These are phyloP conservation scores for Aricia agestis DNA, from an alignment of 1,140 invertebrate genomes.

Conservation along the genomic window DNA sequence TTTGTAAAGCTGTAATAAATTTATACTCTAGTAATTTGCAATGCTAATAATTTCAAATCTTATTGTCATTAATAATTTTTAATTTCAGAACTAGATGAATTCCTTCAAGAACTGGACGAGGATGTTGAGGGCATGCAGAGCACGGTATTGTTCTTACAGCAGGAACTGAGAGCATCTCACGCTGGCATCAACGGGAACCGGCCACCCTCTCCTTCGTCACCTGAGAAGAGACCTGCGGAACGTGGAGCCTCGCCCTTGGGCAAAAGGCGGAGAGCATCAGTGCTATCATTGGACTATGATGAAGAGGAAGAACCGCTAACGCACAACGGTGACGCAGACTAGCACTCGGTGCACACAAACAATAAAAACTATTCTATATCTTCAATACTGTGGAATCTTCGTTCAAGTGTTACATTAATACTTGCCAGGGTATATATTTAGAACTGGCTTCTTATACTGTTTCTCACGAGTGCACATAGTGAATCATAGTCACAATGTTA, in stretches of 20 bases:
- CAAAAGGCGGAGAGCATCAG: slow-evolving; percentile 81
- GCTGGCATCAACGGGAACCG: slow-evolving; percentile 52
- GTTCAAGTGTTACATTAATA: background rate
- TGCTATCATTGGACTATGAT: slow-evolving; percentile 83
- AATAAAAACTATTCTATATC: slow-evolving; percentile 4
- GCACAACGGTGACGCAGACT: slow-evolving; percentile 70
- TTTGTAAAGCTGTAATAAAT: too few relatives aligned
- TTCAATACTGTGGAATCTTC: background rate
- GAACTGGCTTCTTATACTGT: slow-evolving; percentile 25
- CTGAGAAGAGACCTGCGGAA: slow-evolving; percentile 72
- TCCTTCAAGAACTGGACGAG: slow-evolving; percentile 96
- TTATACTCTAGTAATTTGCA: background rate
- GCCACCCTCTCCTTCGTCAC: slow-evolving; percentile 31
- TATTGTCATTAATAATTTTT: background rate
- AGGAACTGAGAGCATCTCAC: slow-evolving; percentile 87
- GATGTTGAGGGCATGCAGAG: slow-evolving; percentile 99
- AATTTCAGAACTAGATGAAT: slow-evolving; percentile 92
- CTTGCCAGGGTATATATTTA: slow-evolving; percentile 33
- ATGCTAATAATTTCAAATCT: background rate
- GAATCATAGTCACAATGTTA: background rate
- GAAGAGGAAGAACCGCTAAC: slow-evolving; percentile 78
- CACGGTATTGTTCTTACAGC: slow-evolving; percentile 95
- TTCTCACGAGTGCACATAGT: background rate
- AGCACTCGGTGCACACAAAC: slow-evolving; percentile 28
- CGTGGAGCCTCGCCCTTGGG: slow-evolving; percentile 55